phyloP scores from a whole-genome alignment of 2,113 vertebrate species.

The Prietella phreatophila region DNA sequence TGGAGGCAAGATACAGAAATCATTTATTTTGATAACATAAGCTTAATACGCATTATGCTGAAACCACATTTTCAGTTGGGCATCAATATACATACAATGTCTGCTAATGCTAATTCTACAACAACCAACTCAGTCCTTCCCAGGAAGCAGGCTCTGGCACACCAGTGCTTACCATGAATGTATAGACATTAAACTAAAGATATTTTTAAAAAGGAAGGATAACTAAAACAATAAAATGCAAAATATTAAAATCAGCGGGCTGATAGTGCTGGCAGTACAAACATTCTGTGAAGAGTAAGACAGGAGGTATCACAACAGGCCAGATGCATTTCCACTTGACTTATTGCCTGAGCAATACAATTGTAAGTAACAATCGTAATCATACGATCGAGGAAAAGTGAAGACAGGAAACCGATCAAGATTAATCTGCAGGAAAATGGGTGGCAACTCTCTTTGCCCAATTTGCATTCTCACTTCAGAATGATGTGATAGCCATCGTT shows the following conservation, averaged over 20 bases:
- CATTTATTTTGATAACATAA: background rate
- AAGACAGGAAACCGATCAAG: constrained; percentile 1
- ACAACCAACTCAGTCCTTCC: constrained; percentile 4
- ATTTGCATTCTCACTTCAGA: constrained; percentile 78
- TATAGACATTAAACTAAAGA: constrained; percentile 20
- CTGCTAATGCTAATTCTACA: background rate
- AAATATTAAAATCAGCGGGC: constrained; percentile 2
- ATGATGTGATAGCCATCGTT: constrained; percentile 92
- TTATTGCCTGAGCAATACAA: constrained; percentile 35
- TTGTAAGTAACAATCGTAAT: constrained; percentile 30
- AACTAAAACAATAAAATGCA: constrained; percentile 30
- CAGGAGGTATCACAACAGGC: constrained; percentile 48
- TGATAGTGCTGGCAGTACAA: constrained; percentile 40
- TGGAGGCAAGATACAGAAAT: background rate
- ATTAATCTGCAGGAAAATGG: constrained; percentile 22
- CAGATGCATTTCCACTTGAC: constrained; percentile 48
- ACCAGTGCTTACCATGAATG: constrained; percentile 48
- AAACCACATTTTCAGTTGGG: background rate
- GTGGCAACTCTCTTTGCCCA: constrained; percentile 10
- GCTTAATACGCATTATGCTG: background rate
- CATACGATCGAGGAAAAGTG: constrained; percentile 39
- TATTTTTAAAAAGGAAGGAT: constrained; percentile 27
- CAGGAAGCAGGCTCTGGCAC: constrained; percentile 53
- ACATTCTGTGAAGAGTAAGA: constrained; percentile 58
- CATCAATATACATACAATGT: background rate